Evolutionary conservation across 2,797 vertebrate species (phyloP).

Genomic region (Antrozous pallidus): DNA sequence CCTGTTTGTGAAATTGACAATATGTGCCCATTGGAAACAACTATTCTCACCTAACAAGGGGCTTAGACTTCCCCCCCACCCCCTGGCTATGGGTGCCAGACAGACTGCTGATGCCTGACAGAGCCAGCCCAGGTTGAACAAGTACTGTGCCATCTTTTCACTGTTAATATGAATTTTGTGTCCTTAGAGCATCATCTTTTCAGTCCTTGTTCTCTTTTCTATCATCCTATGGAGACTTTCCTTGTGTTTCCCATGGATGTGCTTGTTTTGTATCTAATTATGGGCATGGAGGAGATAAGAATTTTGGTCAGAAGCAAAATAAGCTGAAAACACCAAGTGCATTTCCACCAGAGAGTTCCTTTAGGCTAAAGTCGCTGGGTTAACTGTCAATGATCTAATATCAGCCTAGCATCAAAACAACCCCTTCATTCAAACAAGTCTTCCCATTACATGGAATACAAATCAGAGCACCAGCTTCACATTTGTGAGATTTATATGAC

Average conservation of each 20-base stretch:
- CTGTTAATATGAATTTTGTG: not conserved
- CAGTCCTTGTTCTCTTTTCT: not conserved
- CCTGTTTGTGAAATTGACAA: not conserved
- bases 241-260: not conserved
- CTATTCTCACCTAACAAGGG: not conserved
- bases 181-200: not conserved
- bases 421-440: slow-evolving; percentile 76
- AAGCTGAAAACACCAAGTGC: slow-evolving; percentile 57
- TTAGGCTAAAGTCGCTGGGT: slow-evolving; percentile 68
- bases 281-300: slow-evolving; percentile 7
- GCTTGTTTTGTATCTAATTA: slow-evolving; percentile 4
- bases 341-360: slow-evolving; percentile 68
- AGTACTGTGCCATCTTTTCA: not conserved
- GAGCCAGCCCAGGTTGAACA: not conserved
- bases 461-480: slow-evolving; percentile 72
- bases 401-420: slow-evolving; percentile 59
- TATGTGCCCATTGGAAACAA: not conserved
- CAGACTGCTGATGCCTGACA: not conserved
- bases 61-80: too few relatives aligned
- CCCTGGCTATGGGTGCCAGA: not conserved
- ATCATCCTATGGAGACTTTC: not conserved
- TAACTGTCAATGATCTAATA: slow-evolving; percentile 77
- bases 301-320: slow-evolving; percentile 67
- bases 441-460: slow-evolving; percentile 69
- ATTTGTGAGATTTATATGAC: slow-evolving; percentile 82